Conservation (phyloP, 2,888 invertebrate genomes). For the Hyppa rectilinea region DNA sequence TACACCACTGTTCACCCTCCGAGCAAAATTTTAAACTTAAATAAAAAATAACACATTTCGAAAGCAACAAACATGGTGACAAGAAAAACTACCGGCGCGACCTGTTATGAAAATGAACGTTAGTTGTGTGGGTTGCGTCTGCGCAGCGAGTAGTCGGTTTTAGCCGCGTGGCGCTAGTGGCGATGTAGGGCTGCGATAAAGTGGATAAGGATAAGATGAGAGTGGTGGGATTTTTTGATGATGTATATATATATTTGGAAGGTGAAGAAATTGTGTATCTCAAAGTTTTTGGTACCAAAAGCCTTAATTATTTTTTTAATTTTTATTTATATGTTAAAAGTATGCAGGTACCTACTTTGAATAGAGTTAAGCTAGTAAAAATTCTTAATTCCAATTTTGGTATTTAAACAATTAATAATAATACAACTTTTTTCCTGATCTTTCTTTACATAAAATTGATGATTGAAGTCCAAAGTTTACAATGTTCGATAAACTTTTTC, state of each 20-base stretch:
- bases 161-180: constrained; percentile 37
- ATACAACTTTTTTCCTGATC: not conserved
- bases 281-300: not conserved
- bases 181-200: constrained; percentile 7
- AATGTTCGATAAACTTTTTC: no score
- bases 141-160: constrained; percentile 38
- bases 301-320: not conserved
- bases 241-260: no score
- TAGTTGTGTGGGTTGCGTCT: constrained; percentile 65
- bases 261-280: not conserved
- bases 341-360: no score
- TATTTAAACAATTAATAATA: no score
- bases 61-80: constrained; percentile 62
- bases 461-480: not conserved
- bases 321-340: no score
- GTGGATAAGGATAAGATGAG: constrained; percentile 2
- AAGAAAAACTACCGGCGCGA: constrained; percentile 65
- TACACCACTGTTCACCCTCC: constrained; percentile 17
- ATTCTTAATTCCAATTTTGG: no score
- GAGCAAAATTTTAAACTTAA: constrained; percentile 25
- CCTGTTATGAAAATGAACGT: constrained; percentile 71
- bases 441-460: not conserved
- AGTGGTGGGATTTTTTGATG: not conserved
- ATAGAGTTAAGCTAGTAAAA: no score
- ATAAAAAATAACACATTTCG: constrained; percentile 60